Base-by-base conservation (phyloP, 1,140 invertebrate species). In the Andricus grossulariae region DNA sequence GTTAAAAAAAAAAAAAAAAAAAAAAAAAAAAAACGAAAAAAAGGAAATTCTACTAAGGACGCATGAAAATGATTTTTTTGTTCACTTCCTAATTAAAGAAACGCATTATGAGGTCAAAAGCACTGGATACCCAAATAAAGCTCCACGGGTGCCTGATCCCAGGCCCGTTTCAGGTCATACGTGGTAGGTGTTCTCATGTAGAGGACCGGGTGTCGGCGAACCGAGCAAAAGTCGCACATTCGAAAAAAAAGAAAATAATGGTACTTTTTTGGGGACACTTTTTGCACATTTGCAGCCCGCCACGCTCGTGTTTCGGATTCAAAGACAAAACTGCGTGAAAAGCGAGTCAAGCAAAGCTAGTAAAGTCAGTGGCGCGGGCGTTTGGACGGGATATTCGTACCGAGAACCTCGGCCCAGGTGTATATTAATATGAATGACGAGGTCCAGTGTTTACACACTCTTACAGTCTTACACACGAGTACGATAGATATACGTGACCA, bases 381-480 rank as follows among this genome's bases (percentile, higher is more conserved):
- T 50, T 50, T 50, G 50, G 39, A 32, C 50, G 74, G 73, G 76
- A 80, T 74, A 81, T 78, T 83, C 74, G 78, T 80, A 83, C 77
- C 82, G 76, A 80, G 81, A 86, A 86, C 78, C 81, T 76, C 78
- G 78, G 75, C 78, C 77, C 80, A 83, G 80, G 85, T 81, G 85
- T 83, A 81, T 87, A 87, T 87, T 86, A 87, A 87, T 87, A 87
- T 85, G 82, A 87, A 87, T 87, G 86, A 87, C 85, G 85, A 86
- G 75, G 74, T 83, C 77, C 76, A 79, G 60, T 84, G 81, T 85
- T 82, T 83, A 84, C 83, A 80, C 77, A 52, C 32, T 57, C 55
- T 60, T 39, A 80, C 77, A 52, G n/a, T 57, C 55, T 60, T 39
- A 66, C 32, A 60, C 49, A 72, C 78, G 71, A 72, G 39, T 78